Evolutionary conservation across 2,797 vertebrate genomes (phyloP), one percentile per base, ranked within the genome.

Genomic region (Takifugu rubripes): DNA sequence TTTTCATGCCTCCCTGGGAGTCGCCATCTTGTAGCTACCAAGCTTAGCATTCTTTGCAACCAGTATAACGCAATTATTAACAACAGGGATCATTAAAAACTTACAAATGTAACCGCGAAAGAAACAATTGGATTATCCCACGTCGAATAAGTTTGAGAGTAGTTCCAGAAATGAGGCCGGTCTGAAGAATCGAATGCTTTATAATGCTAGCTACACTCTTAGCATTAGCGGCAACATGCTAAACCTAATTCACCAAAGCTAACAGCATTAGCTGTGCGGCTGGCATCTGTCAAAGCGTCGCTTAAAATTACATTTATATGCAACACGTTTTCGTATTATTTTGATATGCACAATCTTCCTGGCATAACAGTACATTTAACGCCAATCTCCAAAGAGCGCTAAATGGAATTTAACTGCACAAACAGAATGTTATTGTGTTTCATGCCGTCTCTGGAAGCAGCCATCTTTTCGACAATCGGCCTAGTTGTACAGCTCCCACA

Each of bases 391-490:
- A 63, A 66, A 49, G 45, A 29, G 6, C 58, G 52, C 72, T 81
- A 82, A 59, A 68, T 21, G 0, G 6, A 60, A 12, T 36, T 31
- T 24, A 72, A 78, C 56, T 59, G 64, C 77, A 77, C 49, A 75
- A 64, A 84, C 61, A 47, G 26, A 52, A 43, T 79, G 78, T 84
- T 88, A 82, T 90, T 90, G 45, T 84, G 88, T 75, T 90, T 92
- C 89, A 92, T 80, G 90, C 90, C 83, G 83, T 80, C 85, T 87
- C 81, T 92, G 91, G 89, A 91, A 91, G 90, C 91, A 88, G 91
- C 92, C 92, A 93, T 93, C 84, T 93, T 93, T 91, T 91, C 76
- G 83, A 89, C 86, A 68, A 79, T 88, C 87, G 85, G 88, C 88
- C 88, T 87, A 79, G 68, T 77, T 85, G 79, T 79, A 72, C 82